Conservation (phyloP, 2,113 vertebrate genomes). For the Callospermophilus lateralis region DNA sequence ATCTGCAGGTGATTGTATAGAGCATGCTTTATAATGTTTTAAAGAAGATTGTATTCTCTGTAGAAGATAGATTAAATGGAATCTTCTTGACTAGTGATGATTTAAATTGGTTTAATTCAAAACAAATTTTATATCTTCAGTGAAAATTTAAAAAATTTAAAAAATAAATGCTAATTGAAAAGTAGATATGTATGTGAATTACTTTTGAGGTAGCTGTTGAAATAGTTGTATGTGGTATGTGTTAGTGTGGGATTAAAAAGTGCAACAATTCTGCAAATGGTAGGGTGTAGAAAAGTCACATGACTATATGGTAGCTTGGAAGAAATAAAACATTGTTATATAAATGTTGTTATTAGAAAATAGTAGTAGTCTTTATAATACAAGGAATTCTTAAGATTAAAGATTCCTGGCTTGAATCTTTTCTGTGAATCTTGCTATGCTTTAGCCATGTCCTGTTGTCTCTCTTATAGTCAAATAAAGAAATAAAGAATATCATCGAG, state of each 20-base stretch:
- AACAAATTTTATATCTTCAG: conserved; percentile 9
- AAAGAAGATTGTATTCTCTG: conserved; percentile 18
- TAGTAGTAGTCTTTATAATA: not conserved
- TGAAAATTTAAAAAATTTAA: not conserved
- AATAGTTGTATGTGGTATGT: not conserved
- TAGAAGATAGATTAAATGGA: conserved; percentile 38
- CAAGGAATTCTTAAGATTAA: conserved; percentile 23
- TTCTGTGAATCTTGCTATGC: not conserved
- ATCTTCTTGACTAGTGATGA: conserved; percentile 39
- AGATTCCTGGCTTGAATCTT: conserved; percentile 4
- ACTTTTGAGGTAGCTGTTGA: not conserved
- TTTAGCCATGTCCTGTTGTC: not conserved
- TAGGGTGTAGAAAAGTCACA: not conserved
- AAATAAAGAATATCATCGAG: not conserved
- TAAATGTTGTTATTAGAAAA: not conserved
- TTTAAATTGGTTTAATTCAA: conserved; percentile 48
- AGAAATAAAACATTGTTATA: not conserved
- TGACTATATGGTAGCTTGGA: not conserved
- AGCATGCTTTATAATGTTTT: not conserved
- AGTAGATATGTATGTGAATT: not conserved
- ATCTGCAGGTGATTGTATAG: conserved; percentile 6
- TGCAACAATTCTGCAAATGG: not conserved
- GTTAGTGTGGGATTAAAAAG: conserved; percentile 33
- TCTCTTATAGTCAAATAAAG: not conserved
- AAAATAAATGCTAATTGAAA: conserved; percentile 49